Evolutionary conservation across 2,797 vertebrate species (phyloP).

Genomic region (Alectoris magna): DNA sequence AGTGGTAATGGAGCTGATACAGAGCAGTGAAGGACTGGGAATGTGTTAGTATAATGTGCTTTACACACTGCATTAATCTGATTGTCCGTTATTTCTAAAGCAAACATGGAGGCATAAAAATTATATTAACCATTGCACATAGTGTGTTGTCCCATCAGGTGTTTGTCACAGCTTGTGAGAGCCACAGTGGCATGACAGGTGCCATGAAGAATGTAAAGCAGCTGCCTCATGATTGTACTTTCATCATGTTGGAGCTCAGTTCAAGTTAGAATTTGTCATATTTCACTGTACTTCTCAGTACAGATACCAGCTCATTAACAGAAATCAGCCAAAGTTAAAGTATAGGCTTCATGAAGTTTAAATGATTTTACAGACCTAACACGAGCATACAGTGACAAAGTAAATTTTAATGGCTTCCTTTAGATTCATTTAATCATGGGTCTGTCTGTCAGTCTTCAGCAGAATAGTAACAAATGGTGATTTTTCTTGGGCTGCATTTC

Average conservation of each 20-base stretch:
- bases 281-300: not conserved
- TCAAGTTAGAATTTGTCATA: not conserved
- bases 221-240: not conserved
- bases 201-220: slow-evolving; percentile 38
- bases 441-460: not conserved
- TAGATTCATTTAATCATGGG: not conserved
- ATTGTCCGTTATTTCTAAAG: slow-evolving; percentile 56
- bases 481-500: slow-evolving; percentile 12
- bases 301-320: not conserved
- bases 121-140: slow-evolving; percentile 48
- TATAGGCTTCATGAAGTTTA: not conserved
- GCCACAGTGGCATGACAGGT: not conserved
- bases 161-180: slow-evolving; percentile 36
- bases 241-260: rapidly evolving
- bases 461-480: not conserved
- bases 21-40: slow-evolving; percentile 37
- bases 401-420: not conserved
- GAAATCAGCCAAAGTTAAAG: not conserved
- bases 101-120: slow-evolving; percentile 44
- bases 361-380: not conserved
- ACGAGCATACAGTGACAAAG: not conserved
- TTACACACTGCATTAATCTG: slow-evolving; percentile 53
- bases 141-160: slow-evolving; percentile 15
- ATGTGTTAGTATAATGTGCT: slow-evolving; percentile 34
- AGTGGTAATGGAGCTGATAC: not conserved